A percentile compares a stretch with the other conserved stretches of the same genome.
Evolutionary conservation across 2,113 vertebrate genomes (phyloP).

Genomic region (Labrus mixtus): DNA sequence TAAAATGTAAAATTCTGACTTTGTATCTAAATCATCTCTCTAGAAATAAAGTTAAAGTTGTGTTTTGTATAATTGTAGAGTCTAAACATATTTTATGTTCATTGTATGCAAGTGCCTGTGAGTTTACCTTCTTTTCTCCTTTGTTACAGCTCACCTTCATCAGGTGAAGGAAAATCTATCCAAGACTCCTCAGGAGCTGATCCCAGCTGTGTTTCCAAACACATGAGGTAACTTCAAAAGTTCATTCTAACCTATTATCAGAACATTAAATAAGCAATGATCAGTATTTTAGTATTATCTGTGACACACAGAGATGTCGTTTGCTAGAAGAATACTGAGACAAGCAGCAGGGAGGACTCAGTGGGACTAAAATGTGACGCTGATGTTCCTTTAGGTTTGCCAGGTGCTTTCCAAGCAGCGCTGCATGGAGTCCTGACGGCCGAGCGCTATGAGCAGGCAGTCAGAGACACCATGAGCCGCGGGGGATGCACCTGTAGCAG

Average conservation of each 20-base stretch:
- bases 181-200: conserved; percentile 69
- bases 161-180: conserved; percentile 80
- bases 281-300: neutral
- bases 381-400: conserved; percentile 75
- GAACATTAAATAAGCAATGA: neutral
- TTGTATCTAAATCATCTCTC: neutral
- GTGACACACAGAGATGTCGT: neutral
- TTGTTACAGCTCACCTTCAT: conserved; percentile 74
- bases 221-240: conserved; percentile 74
- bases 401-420: conserved; percentile 84
- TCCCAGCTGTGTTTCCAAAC: conserved; percentile 80
- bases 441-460: conserved; percentile 69
- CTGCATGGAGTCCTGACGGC: conserved; percentile 83
- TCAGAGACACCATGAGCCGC: conserved; percentile 82
- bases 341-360: neutral
- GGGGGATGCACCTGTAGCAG: conserved; percentile 84
- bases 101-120: neutral
- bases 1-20: too few species aligned
- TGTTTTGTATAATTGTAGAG: neutral
- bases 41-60: neutral
- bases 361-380: neutral
- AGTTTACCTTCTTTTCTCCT: neutral
- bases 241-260: neutral
- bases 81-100: neutral
- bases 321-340: neutral